Conservation (phyloP, 2,113 vertebrate species). For the Podocnemis expansa region DNA sequence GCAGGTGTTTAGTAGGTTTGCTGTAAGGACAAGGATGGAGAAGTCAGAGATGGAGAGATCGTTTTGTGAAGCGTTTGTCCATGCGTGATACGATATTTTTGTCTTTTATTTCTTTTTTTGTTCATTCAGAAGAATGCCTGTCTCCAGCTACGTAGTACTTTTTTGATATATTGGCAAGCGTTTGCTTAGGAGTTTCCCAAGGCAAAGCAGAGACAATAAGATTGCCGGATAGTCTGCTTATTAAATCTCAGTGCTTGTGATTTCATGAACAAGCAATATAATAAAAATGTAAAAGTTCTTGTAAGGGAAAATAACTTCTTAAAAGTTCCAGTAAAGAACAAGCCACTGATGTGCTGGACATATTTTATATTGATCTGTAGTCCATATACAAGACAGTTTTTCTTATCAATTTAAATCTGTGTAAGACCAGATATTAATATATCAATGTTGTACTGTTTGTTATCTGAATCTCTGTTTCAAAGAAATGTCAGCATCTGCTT, state of each 20-base stretch:
- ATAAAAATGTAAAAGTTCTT: not conserved
- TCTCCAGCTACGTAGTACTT: not conserved
- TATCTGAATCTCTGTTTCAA: constrained; percentile 41
- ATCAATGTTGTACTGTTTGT: constrained; percentile 42
- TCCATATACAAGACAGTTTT: not conserved
- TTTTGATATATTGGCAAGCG: not conserved
- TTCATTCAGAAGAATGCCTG: not conserved
- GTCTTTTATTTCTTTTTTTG: not conserved
- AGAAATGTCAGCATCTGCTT: constrained; percentile 24
- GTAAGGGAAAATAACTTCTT: constrained; percentile 11
- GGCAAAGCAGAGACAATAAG: not conserved
- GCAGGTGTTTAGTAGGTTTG: too few species aligned
- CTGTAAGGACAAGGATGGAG: too few species aligned
- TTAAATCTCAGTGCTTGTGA: not conserved
- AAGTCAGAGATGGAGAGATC: too few species aligned
- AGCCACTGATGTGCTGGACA: not conserved
- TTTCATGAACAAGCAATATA: not conserved
- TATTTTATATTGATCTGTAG: not conserved
- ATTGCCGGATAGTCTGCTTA: not conserved
- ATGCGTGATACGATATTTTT: not conserved
- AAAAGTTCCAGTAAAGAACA: not conserved
- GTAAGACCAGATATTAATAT: constrained; percentile 17
- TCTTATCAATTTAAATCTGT: not conserved
- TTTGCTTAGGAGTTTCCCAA: not conserved
- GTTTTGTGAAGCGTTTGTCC: too few species aligned